Base-by-base conservation (phyloP, 2,113 vertebrate genomes). In the Solea senegalensis region DNA sequence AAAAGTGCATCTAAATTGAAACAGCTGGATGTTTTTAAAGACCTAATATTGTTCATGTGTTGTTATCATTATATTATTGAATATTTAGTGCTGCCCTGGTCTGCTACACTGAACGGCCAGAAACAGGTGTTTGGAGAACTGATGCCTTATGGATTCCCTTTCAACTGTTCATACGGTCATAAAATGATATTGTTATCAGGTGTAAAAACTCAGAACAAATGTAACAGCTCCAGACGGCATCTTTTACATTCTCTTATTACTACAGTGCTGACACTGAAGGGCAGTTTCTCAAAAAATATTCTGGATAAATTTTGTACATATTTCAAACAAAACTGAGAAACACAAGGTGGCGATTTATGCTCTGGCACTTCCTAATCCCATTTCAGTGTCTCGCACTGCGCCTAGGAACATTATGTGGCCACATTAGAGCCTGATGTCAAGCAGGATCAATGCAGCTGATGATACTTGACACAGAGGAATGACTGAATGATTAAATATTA, bases 401-500 rank as follows among this genome's bases (percentile, higher is more conserved):
- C 21, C 48, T 41, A 64, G 15, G 65, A 48, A 40, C 67, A n/a
- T 54, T 55, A 39, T 8, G 6, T 44, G 62, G 60, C 66, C 51
- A 74, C 72, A 76, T 71, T 76, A 67, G 81, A 74, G 52, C 55
- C 63, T 53, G 46, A 87, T 78, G 82, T 86, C 82, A 84, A 69
- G 62, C 12, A 41, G 64, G 69, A 73, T 84, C 57, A 65, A 44
- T 71, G 34, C 1, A 57, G 44, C 9, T 59, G 26, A 76, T 44
- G 55, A 27, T 76, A 65, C 45, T 82, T 52, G 65, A 81, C 69
- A 8, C 55, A 21, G 9, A 64, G 16, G 60, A 67, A 58, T 72
- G 65, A 70, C 74, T 73, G 74, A 88, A 78, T 85, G 80, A 85
- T 90, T 80, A 83, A 88, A 83, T 72, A 85, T 85, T 84, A 86